Evolutionary conservation across 1,140 invertebrate species (phyloP).

Genomic region (Harpegnathos saltator): DNA sequence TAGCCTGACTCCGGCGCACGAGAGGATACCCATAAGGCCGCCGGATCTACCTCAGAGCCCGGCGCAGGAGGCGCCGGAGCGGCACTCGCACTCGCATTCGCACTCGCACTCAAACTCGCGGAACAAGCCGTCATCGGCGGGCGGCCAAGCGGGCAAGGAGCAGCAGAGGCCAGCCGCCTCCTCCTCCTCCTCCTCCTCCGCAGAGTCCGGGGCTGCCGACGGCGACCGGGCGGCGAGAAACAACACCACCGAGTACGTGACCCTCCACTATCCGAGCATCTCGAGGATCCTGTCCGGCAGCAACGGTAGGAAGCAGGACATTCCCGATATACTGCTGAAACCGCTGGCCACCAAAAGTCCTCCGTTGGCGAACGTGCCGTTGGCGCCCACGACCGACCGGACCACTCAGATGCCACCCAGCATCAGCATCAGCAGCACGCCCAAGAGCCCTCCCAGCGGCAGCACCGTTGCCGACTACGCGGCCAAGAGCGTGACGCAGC

Average conservation of each 20-base stretch:
- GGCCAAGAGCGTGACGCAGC: conserved; percentile 74
- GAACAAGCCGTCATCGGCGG: conserved; percentile 89
- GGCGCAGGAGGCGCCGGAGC: conserved; percentile 84
- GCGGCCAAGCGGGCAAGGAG: conserved; percentile 84
- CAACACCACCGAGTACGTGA: conserved; percentile 87
- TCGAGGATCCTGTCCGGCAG: conserved; percentile 93
- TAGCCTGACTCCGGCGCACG: conserved; percentile 91
- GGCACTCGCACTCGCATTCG: conserved; percentile 76
- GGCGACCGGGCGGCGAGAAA: conserved; percentile 74
- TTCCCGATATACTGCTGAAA: conserved; percentile 90
- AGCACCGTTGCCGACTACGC: conserved; percentile 47
- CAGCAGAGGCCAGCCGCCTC: conserved; percentile 82
- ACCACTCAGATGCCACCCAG: conserved; percentile 61
- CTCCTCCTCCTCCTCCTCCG: no score
- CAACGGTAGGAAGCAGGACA: conserved; percentile 92
- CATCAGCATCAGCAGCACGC: conserved; percentile 48
- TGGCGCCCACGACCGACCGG: conserved; percentile 75
- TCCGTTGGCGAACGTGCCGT: conserved; percentile 71
- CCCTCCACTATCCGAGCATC: conserved; percentile 90
- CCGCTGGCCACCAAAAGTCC: conserved; percentile 89
- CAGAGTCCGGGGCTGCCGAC: conserved; percentile 69
- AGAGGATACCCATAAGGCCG: conserved; percentile 92
- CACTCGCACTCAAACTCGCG: no score
- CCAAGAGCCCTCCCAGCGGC: conserved; percentile 33
- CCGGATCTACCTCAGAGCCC: conserved; percentile 86